Evolutionary conservation across 2,797 vertebrate genomes (phyloP), one percentile per base, ranked within the genome.

Genomic region (Melanotaenia nigrans): DNA sequence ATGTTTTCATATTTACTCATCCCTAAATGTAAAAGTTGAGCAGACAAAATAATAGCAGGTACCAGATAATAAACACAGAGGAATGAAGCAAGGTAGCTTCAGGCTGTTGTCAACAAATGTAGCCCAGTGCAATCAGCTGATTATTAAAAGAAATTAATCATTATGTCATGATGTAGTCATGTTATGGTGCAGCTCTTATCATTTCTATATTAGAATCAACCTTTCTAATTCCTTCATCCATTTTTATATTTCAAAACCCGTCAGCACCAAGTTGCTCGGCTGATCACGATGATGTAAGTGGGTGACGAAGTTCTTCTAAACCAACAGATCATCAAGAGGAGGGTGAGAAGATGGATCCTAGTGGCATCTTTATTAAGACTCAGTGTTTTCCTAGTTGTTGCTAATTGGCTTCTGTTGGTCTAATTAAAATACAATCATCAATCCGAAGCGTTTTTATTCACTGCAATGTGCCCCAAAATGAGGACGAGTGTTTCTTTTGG

Each of bases 311-410:
- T 25, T 69, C 55, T 6, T 5, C 9, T 5, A 70, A 66, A 56
- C 36, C 40, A 78, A 79, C 55, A 77, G 56, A 42, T 11, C 66
- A 68, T 42, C 68, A 60, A 38, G 38, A 63, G 78, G 57, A 71
- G n/a, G 38, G 75, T 64, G 30, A 75, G 61, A 32, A 69, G 74
- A 84, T 38, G 81, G 75, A 82, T 65, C 68, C 71, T 40, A 5
- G 68, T 71, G 80, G 78, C 77, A 79, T 84, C 73, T 85, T 89
- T 87, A 92, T 91, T 89, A 92, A 85, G 82, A 85, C 83, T 74
- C 77, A 58, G 62, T 82, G 65, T 63, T 75, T 82, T 85, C 69
- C 73, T 73, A 68, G 87, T 85, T 81, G 81, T 80, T 79, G 82
- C 83, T 82, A 87, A 91, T 92, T 90, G 90, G 89, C 87, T 63